These are phyloP conservation scores for Tor tambroides DNA, from an alignment of 2,113 vertebrate genomes.

Conservation along the genomic window DNA sequence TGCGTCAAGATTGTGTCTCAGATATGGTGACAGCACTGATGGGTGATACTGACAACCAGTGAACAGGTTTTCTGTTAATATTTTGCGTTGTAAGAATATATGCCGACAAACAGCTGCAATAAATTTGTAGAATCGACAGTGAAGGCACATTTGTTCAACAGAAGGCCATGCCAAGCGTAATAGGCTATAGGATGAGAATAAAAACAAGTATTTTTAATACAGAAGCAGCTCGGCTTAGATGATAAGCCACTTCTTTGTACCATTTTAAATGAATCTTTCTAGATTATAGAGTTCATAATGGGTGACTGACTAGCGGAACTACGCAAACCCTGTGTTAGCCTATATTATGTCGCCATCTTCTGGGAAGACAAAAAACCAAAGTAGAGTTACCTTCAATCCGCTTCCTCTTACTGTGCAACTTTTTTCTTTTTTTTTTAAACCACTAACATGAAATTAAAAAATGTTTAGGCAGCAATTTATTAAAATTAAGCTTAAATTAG, in stretches of 20 bases:
- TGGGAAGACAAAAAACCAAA: neutral
- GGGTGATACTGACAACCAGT: neutral
- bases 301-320: neutral
- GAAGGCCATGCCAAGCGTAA: neutral
- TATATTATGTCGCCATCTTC: constrained; percentile 29
- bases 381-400: neutral
- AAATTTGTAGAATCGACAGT: neutral
- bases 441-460: neutral
- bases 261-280: neutral
- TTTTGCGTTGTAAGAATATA: neutral
- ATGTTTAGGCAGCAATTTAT: neutral
- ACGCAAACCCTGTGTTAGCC: neutral
- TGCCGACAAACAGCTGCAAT: neutral
- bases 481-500: neutral
- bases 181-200: neutral
- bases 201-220: neutral
- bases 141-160: neutral
- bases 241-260: neutral
- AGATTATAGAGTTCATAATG: neutral
- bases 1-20: constrained; percentile 4
- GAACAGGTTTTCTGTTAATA: neutral
- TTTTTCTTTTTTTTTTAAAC: too few species aligned
- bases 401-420: neutral
- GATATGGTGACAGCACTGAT: neutral
- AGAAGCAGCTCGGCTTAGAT: neutral